Base-by-base conservation (phyloP, 1,140 invertebrate genomes). In the Drosophila burlai region DNA sequence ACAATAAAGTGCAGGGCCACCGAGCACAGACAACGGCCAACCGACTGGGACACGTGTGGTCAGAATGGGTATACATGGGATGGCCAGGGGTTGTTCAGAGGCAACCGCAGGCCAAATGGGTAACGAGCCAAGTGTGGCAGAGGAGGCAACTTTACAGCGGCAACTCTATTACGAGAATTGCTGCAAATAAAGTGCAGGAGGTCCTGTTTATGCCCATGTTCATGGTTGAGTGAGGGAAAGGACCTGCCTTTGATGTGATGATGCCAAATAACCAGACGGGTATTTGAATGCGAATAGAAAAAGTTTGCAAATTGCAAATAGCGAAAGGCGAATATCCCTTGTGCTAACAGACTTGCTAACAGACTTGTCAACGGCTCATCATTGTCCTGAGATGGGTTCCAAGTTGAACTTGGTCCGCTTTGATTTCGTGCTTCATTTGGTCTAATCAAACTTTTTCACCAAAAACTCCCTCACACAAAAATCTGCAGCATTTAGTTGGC, bases 391-490 rank as follows among this genome's bases (percentile, higher is more conserved):
- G 76, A 74, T 76, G 71, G 79, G 76, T 72, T 46, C 31, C n/a
- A 18, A 34, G 26, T 38, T 18, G 34, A 62, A 72, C 52, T 63
- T 66, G 29, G 54, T 18, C 50, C 60, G 68, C 84, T 87, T 87
- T 87, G 84, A 87, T 87, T 87, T 87, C 69, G 84, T 87, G 84
- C 84, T 87, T 84, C 84, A 89, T 87, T 87, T 87, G 81, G 77
- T 78, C 73, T 89, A 89, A 89, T 89, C 84, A 87, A 87, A 74
- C 87, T 87, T 83, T 76, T 34, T 21, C 21, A 21, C 34, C 21
- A 50, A 64, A 65, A 72, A 31, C 8, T 31, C 50, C 64, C 73
- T 46, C 21, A 59, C 68, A 50, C 63, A 68, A 66, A 62, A 60
- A 77, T 78, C 75, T 69, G 36, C 57, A 73, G 63, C 63, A 77